Conservation (phyloP, 2,797 vertebrate genomes). For the Chelmon rostratus region DNA sequence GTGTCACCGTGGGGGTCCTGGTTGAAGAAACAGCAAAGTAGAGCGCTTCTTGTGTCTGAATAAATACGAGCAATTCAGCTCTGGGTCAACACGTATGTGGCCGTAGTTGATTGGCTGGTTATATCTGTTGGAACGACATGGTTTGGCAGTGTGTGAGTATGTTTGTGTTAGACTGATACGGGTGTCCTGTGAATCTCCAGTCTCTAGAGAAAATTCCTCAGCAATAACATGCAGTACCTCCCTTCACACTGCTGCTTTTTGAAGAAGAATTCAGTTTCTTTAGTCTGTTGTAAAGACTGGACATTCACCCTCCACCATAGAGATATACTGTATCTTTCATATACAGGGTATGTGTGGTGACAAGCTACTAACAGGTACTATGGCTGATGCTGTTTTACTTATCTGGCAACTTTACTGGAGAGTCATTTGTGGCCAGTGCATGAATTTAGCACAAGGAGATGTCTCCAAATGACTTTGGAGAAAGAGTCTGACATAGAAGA, state of each 20-base stretch:
- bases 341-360: constrained; percentile 65
- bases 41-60: constrained; percentile 77
- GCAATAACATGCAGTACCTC: neutral
- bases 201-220: constrained; percentile 56
- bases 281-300: constrained; percentile 73
- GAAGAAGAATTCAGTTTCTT: constrained; percentile 23
- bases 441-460: constrained; percentile 47
- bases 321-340: constrained; percentile 45
- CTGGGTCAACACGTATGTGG: constrained; percentile 53
- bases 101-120: constrained; percentile 68
- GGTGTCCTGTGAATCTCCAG: constrained; percentile 83
- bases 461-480: constrained; percentile 43
- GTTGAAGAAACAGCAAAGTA: constrained; percentile 82
- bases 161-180: constrained; percentile 70
- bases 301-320: constrained; percentile 78
- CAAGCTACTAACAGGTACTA: constrained; percentile 64
- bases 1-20: constrained; percentile 61
- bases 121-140: constrained; percentile 65
- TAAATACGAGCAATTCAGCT: constrained; percentile 53
- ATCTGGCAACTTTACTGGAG: constrained; percentile 35
- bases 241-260: constrained; percentile 1
- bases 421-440: constrained; percentile 53
- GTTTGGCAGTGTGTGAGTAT: constrained; percentile 63
- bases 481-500: constrained; percentile 30
- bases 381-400: constrained; percentile 66